These are phyloP conservation scores for Esox niger DNA, from an alignment of 2,113 vertebrate species.

Conservation along the genomic window DNA sequence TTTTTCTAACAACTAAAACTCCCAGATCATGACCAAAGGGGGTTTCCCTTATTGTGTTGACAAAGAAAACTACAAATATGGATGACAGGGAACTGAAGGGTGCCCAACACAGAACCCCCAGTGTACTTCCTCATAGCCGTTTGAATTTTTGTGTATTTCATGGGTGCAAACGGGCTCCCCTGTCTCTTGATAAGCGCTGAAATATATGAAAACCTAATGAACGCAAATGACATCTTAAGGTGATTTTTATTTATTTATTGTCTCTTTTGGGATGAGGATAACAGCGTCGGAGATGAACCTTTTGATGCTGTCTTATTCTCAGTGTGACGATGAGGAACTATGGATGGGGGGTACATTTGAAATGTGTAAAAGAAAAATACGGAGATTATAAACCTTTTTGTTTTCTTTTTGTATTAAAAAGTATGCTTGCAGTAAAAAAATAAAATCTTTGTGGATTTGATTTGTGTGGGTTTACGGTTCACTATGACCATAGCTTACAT, in stretches of 20 bases:
- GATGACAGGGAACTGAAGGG: conserved; percentile 39
- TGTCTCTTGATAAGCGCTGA: conserved; percentile 56
- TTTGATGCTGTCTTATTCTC: conserved; percentile 82
- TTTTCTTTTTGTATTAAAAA: conserved; percentile 97
- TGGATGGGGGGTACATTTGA: conserved; percentile 81
- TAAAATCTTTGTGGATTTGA: not conserved
- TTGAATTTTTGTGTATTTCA: conserved; percentile 53
- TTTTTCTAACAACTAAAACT: conserved; percentile 61
- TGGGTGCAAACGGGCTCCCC: conserved; percentile 34
- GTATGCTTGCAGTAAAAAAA: conserved; percentile 84
- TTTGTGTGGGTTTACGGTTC: too few relatives aligned
- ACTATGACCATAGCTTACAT: too few relatives aligned
- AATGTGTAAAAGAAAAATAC: conserved; percentile 83
- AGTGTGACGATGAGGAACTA: conserved; percentile 74
- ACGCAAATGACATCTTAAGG: conserved; percentile 61
- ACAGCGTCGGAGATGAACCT: conserved; percentile 45
- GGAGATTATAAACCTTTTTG: conserved; percentile 75
- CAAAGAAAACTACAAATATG: conserved; percentile 49
- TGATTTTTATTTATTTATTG: conserved; percentile 97
- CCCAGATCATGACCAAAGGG: conserved; percentile 71
- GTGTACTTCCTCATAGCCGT: conserved; percentile 51
- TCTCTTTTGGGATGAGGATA: conserved; percentile 68
- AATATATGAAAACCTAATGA: conserved; percentile 64
- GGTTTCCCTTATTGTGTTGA: conserved; percentile 60
- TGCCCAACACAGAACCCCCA: conserved; percentile 47